phyloP scores from a whole-genome alignment of 2,797 vertebrate genomes.

The Malacoctenus gilli region DNA sequence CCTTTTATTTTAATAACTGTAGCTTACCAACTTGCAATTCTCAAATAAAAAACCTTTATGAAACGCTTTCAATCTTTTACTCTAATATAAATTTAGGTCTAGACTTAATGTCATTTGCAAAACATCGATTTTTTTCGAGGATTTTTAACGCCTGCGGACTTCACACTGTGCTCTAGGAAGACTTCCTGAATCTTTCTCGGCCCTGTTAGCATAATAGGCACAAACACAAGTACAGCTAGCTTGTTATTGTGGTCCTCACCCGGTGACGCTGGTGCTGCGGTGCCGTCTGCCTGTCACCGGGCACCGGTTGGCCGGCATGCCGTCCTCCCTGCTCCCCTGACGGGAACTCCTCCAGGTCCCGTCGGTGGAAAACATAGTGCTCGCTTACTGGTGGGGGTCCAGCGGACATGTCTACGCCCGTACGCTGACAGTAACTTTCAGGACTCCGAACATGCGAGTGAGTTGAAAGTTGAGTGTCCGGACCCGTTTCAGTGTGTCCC shows the following conservation, averaged over 20 bases:
- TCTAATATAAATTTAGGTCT: too few species aligned
- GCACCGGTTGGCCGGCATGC: slow-evolving; percentile 11
- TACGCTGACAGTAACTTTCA: slow-evolving; percentile 27
- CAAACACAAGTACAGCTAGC: slow-evolving; percentile 1
- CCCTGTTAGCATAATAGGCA: not conserved
- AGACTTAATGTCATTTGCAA: too few species aligned
- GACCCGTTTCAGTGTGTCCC: too few species aligned
- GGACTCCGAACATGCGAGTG: slow-evolving; percentile 22
- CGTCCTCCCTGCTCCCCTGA: slow-evolving; percentile 22
- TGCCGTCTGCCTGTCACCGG: slow-evolving; percentile 12
- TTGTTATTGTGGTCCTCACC: slow-evolving; percentile 52
- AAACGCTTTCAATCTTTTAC: too few species aligned
- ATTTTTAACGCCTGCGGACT: too few species aligned
- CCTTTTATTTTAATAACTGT: too few species aligned
- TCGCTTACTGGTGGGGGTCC: slow-evolving; percentile 24
- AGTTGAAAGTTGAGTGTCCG: not conserved
- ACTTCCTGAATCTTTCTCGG: not conserved
- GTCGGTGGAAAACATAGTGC: slow-evolving; percentile 21
- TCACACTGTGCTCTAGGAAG: too few species aligned
- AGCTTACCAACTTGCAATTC: too few species aligned
- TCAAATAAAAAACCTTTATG: too few species aligned
- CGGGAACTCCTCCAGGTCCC: slow-evolving; percentile 35
- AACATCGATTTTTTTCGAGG: too few species aligned
- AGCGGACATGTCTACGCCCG: slow-evolving; percentile 63
- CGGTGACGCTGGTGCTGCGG: slow-evolving; percentile 11